phyloP scores from a whole-genome alignment of 1,140 invertebrate species.

The Philotrypesis tridentata region DNA sequence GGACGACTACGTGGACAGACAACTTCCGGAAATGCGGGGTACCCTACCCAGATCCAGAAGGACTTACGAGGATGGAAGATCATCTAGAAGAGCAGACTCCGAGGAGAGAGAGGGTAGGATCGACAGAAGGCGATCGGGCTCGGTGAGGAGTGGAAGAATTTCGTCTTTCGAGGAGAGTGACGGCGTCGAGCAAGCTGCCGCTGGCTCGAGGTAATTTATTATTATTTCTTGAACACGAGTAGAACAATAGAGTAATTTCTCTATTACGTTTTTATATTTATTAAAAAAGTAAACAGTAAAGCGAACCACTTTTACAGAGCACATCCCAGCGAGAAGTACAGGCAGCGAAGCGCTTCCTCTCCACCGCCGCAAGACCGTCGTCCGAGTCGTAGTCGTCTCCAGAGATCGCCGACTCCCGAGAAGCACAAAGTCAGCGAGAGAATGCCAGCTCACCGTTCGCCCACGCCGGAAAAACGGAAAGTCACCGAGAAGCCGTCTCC shows the following conservation, averaged over 20 bases:
- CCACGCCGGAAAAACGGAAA: conserved; percentile 6
- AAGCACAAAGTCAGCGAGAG: conserved; percentile 5
- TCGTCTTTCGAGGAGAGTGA: conserved; percentile 50
- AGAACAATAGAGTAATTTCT: no score
- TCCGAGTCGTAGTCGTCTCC: background rate
- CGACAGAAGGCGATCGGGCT: conserved; percentile 47
- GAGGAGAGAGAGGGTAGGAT: conserved; percentile 44
- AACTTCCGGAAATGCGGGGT: background rate
- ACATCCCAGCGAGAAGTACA: background rate
- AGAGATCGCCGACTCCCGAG: conserved; percentile 16
- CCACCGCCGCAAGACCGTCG: conserved; percentile 4
- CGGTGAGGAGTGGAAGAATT: conserved; percentile 44
- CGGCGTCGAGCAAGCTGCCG: background rate
- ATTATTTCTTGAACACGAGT: no score
- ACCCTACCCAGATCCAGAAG: conserved; percentile 38
- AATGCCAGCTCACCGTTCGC: background rate
- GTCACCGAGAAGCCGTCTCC: background rate
- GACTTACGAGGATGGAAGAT: background rate
- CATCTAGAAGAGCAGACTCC: conserved; percentile 24
- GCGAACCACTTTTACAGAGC: background rate
- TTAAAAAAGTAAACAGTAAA: background rate
- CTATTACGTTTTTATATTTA: no score
- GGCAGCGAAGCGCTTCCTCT: conserved; percentile 1
- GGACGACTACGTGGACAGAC: conserved; percentile 63
- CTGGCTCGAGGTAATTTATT: conserved; percentile 11